These are phyloP conservation scores for Lordiphosa fenestrarum DNA, from an alignment of 2,888 invertebrate species.

Conservation along the genomic window DNA sequence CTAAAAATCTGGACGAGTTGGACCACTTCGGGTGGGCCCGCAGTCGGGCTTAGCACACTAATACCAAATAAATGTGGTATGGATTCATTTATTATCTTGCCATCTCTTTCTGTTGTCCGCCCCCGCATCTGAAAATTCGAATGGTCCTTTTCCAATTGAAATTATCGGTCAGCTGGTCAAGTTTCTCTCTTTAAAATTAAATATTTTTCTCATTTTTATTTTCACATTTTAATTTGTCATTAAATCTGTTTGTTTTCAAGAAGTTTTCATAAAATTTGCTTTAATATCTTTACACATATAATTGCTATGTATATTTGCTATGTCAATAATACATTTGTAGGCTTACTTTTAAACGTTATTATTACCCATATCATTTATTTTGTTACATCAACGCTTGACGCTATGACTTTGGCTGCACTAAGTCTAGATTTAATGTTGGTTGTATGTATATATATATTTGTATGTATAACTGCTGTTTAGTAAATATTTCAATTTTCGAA, in stretches of 20 bases:
- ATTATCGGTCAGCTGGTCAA: not conserved
- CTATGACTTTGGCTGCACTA: conserved; percentile 44
- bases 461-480: conserved; percentile 19
- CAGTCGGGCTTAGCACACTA: too few species aligned
- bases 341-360: conserved; percentile 29
- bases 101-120: too few species aligned
- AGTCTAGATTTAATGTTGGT: conserved; percentile 19
- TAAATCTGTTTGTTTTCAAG: conserved; percentile 33
- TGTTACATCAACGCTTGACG: conserved; percentile 39
- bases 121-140: too few species aligned
- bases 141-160: not conserved
- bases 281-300: conserved; percentile 34
- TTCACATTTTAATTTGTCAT: conserved; percentile 18
- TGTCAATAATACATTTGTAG: conserved; percentile 38
- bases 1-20: too few species aligned
- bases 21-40: too few species aligned
- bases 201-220: conserved; percentile 26
- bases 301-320: conserved; percentile 45
- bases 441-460: conserved; percentile 14
- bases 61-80: too few species aligned
- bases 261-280: conserved; percentile 46
- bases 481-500: conserved; percentile 43
- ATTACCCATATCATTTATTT: conserved; percentile 22
- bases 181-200: conserved; percentile 23
- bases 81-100: too few species aligned